Evolutionary conservation across 2,797 vertebrate genomes (phyloP), one percentile per base, ranked within the genome.

Genomic region (Poeciliopsis paucimaculata): DNA sequence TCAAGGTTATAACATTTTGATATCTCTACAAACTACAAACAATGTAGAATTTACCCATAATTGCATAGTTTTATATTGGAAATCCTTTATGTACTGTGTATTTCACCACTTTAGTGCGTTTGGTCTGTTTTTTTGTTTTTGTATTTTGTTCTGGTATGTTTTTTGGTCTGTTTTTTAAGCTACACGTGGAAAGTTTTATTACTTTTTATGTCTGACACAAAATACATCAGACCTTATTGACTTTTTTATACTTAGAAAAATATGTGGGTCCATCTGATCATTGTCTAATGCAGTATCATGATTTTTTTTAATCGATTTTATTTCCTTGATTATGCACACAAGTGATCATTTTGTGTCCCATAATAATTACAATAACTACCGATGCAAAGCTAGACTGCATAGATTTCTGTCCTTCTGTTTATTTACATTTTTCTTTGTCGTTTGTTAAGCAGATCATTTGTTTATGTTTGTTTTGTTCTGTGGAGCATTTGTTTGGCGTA

Each of bases 311-410:
- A 49, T 49, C 47, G 18, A 49, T 49, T 39, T 23, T 49, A 18
- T 23, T 73, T 1, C 64, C 36, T 66, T 1, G 66, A 57, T 55
- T 2, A 60, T 76, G 10, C 43, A 23, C 45, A 31, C 41, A 34
- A 9, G 39, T 82, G 82, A 85, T 80, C 83, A 70, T 78, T 68
- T 28, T 39, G 28, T 46, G 34, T 45, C 36, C 4, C 10, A 12
- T 68, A 13, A 55, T 60, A 53, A n/a, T 10, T 2, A 28, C 13
- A 73, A 12, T 4, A 10, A 72, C 26, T 18, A 64, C 16, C 26
- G 18, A 34, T 2, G 2, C 5, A 7, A 3, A 43, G 5, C n/a
- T 39, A 45, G 1, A 71, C 12, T 71, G 26, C n/a, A 16, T 45
- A 43, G 39, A n/a, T n/a, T 5, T 66, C 18, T 70, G 36, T 70